Percentiles rank a stretch among this genome's conserved stretches.
These are phyloP conservation scores for Philaenus spumarius DNA, from an alignment of 1,140 invertebrate genomes.

Conservation along the genomic window DNA sequence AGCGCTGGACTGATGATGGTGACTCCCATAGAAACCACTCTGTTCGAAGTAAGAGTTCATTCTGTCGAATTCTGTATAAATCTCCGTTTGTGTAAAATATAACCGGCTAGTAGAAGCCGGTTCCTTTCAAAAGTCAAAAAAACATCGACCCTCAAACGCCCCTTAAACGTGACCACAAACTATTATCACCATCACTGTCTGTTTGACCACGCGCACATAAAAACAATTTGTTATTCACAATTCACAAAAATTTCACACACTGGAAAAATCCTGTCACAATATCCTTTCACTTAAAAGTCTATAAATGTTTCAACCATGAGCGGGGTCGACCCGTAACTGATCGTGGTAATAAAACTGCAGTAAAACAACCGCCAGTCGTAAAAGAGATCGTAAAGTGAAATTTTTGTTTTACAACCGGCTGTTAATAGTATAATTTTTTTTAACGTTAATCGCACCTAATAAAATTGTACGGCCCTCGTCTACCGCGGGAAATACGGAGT, in stretches of 20 bases:
- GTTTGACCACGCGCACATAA: not conserved
- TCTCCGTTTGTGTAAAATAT: constrained; percentile 5
- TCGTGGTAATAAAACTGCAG: not conserved
- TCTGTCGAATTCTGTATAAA: constrained; percentile 38
- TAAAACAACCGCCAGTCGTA: not conserved
- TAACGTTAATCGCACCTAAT: constrained; percentile 10
- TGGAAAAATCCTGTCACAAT: not conserved
- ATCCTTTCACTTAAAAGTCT: constrained; percentile 4
- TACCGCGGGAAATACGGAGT: constrained; percentile 6
- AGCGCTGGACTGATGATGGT: constrained; percentile 62
- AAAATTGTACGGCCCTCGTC: constrained; percentile 13
- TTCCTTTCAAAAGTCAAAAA: constrained; percentile 9
- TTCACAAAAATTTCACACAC: not conserved
- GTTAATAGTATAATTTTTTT: not conserved
- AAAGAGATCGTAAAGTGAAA: not conserved
- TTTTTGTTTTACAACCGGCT: not conserved
- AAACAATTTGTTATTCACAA: not conserved
- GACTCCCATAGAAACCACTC: constrained; percentile 84
- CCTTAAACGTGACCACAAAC: too few species aligned
- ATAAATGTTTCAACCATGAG: not conserved
- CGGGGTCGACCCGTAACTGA: not conserved
- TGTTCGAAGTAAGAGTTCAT: constrained; percentile 97
- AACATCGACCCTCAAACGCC: not conserved
- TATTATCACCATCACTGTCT: not conserved
- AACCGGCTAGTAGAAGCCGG: constrained; percentile 5